Evolutionary conservation across 1,140 invertebrate species (phyloP), one percentile per base, ranked within the genome.

Genomic region (Eurosta solidaginis): DNA sequence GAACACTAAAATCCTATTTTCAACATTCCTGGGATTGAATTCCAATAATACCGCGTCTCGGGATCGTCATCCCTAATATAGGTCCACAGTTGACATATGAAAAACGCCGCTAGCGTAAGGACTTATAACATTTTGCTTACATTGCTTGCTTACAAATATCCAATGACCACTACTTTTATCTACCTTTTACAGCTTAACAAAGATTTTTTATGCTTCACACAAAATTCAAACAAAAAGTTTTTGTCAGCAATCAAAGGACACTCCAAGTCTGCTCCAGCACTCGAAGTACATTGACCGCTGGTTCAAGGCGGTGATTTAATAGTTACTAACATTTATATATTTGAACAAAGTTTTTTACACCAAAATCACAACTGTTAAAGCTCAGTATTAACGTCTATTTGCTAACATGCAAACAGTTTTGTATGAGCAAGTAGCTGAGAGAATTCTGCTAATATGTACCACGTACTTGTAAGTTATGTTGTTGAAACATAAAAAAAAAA

Each of bases 201-300:
- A n/a, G n/a, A n/a, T n/a, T n/a, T n/a, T n/a, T n/a, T n/a, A n/a
- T n/a, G n/a, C n/a, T n/a, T n/a, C n/a, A n/a, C n/a, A n/a, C n/a
- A n/a, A n/a, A n/a, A n/a, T n/a, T n/a, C n/a, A n/a, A n/a, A n/a
- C 59, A 12, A 68, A 36, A 68, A 68, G 36, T 68, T 68, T 33
- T 68, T 68, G 59, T 68, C 40, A n/a, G 59, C 59, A 68, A 40
- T 68, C 59, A 68, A 68, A 68, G 59, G 59, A 68, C 59, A n/a
- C n/a, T 68, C 4, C 9, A 20, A 27, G 33, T 40, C 59, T 68
- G 33, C 59, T 68, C 27, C 10, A 20, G n/a, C 33, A 33, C 59
- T 68, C n/a, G 25, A 36, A 68, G 59, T 68, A 68, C 59, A 68
- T 40, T 68, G 59, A 68, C 59, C 59, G 36, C 59, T 33, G 6